Evolutionary conservation across 1,140 invertebrate genomes (phyloP).

Genomic region (Pogonomyrmex barbatus): DNA sequence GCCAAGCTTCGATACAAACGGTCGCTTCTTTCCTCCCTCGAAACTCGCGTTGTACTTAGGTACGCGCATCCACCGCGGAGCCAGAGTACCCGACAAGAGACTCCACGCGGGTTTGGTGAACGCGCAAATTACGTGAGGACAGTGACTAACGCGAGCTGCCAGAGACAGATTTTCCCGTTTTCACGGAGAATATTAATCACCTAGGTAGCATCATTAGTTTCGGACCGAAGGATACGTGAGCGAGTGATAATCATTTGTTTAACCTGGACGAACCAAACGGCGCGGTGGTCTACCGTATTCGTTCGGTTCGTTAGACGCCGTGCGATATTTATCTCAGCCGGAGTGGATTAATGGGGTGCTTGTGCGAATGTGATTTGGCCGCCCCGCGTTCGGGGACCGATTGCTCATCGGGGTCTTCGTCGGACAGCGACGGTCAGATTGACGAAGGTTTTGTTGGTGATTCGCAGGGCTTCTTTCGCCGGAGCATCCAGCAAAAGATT

Average conservation of each 20-base stretch:
- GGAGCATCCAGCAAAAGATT: conserved; percentile 99
- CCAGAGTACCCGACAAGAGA: neutral
- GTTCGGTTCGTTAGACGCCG: conserved; percentile 22
- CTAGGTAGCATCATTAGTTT: conserved; percentile 32
- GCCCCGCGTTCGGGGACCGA: conserved; percentile 83
- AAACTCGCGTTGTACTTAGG: conserved; percentile 68
- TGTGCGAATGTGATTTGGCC: conserved; percentile 84
- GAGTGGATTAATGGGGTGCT: conserved; percentile 84
- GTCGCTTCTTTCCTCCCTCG: conserved; percentile 75
- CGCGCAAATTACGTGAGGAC: conserved; percentile 32
- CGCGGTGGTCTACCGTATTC: neutral
- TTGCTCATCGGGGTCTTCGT: conserved; percentile 83
- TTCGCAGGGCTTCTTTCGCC: conserved; percentile 93
- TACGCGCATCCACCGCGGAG: conserved; percentile 10
- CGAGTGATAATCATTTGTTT: conserved; percentile 15
- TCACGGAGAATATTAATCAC: conserved; percentile 3
- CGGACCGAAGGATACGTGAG: conserved; percentile 4
- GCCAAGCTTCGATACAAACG: conserved; percentile 84
- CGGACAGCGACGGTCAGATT: conserved; percentile 83
- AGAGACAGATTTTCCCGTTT: conserved; percentile 2
- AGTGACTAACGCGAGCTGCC: conserved; percentile 15
- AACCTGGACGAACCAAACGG: neutral
- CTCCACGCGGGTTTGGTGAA: conserved; percentile 55
- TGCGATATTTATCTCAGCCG: conserved; percentile 17
- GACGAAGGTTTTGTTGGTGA: conserved; percentile 85